A percentile compares a stretch with the other conserved stretches of the same genome.
phyloP scores from a whole-genome alignment of 2,113 vertebrate species.

The Empidonax traillii region DNA sequence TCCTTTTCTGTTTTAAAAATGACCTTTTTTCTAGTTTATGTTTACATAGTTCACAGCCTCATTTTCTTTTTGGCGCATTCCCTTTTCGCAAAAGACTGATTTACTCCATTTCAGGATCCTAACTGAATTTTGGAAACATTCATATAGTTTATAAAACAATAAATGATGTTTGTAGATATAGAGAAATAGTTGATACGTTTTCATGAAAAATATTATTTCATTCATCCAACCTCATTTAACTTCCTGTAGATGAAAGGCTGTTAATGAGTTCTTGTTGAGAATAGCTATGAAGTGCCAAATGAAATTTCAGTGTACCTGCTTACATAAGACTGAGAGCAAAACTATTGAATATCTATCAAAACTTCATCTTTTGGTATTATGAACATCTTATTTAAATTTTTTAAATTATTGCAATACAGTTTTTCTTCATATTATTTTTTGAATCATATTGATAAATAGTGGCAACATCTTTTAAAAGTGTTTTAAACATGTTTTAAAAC shows the following conservation, averaged over 20 bases:
- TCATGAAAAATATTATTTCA: neutral
- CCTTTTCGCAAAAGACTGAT: neutral
- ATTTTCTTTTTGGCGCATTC: neutral
- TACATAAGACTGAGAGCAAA: neutral
- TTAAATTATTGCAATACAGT: neutral
- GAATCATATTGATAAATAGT: neutral
- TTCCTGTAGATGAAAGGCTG: neutral
- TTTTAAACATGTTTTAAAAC: too few species aligned
- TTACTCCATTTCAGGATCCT: neutral
- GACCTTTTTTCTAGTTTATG: neutral
- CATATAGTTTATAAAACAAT: neutral
- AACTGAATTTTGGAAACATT: neutral
- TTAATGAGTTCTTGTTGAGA: neutral
- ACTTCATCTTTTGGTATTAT: neutral
- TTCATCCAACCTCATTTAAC: neutral
- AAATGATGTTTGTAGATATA: neutral
- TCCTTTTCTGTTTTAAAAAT: neutral
- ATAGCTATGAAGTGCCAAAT: neutral
- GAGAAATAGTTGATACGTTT: neutral
- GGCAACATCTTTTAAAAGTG: neutral
- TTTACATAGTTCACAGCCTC: neutral
- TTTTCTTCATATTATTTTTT: neutral
- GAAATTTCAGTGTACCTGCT: neutral
- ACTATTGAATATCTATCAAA: neutral
- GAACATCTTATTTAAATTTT: neutral